Evolutionary conservation across 23 tunicate species (phyloP), one percentile per base, ranked within the genome.

Genomic region (Ascidia mentula): DNA sequence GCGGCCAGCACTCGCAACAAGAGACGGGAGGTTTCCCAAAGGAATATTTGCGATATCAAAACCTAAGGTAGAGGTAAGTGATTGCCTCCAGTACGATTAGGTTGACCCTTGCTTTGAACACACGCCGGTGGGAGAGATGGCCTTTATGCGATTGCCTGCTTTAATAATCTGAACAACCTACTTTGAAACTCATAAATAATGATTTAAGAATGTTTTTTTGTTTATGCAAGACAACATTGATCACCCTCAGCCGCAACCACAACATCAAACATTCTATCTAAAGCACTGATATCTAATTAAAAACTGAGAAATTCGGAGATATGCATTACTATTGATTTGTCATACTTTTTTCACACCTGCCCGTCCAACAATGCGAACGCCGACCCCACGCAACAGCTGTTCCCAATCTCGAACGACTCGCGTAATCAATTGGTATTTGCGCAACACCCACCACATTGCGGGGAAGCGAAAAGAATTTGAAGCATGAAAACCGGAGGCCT

Each of bases 1-100:
- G 28, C 65, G 65, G 24, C 65, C 65, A 53, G 65, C 65, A 53
- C 24, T 53, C 24, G 65, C 65, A n/a, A n/a, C n/a, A n/a, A n/a
- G n/a, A n/a, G n/a, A n/a, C n/a, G n/a, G n/a, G n/a, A n/a, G 65
- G 22, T 53, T 53, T 53, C 65, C 65, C 65, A 53, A 28, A 53
- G 65, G 65, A 53, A 53, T 53, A 53, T 1, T n/a, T n/a, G n/a
- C n/a, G n/a, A n/a, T n/a, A n/a, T n/a, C n/a, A n/a, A n/a, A 53
- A 53, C 24, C 12, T 53, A 53, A 53, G 65, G 65, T 53, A 53
- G 65, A 28, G 24, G 24, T 20, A 20, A 53, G 65, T 28, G 24
- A 53, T 53, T 53, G 65, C 28, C n/a, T n/a, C 65, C 53, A 42
- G 12, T 15, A 15, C 53, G 15, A 42, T 42, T 42, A 42, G 15